Base-by-base conservation (phyloP, 2,888 invertebrate genomes). In the Caenorhabditis becei region DNA sequence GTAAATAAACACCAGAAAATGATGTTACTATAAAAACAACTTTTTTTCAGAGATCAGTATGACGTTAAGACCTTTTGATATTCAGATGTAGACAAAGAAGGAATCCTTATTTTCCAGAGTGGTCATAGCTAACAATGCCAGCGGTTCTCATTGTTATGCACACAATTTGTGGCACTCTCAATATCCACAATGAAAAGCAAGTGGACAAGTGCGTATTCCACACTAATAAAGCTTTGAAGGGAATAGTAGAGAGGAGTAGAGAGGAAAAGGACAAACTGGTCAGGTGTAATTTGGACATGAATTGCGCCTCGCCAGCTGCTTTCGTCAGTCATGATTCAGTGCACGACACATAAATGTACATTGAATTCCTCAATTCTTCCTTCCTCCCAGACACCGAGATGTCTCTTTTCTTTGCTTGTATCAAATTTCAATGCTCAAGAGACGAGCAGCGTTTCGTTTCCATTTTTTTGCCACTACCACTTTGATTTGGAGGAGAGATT, bases 241-340 rank as follows among this genome's bases (percentile, higher is more conserved):
- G 35, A 37, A 35, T n/a, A 26, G 44, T 5, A 32, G 20, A 23
- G 35, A 54, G 54, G 41, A 35, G 56, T 35, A 35, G 72, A 58
- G 56, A 26, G 16, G 56, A 24, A 56, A 37, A 28, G 51, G 35
- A 63, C 24, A 77, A 77, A 77, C 77, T 77, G 77, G 77, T 77
- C 77, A 77, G 77, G 77, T 77, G 77, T 67, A 77, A 77, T 70
- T 70, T 70, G 74, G 65, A 35, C 24, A 49, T 35, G 53, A 53
- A 71, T 49, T 67, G 66, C 58, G 59, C 66, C 4, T 23, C 8
- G 61, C 53, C 61, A 28, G 41, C 70, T 24, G 49, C 28, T 24
- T 24, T 58, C 59, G 47, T 53, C 24, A n/a, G 24, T 49, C 28
- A 56, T 47, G 49, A 58, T 62, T 49, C 58, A 35, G n/a, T 26